Conservation (phyloP, 2,113 vertebrate species). For the Vulpes ferrilata region DNA sequence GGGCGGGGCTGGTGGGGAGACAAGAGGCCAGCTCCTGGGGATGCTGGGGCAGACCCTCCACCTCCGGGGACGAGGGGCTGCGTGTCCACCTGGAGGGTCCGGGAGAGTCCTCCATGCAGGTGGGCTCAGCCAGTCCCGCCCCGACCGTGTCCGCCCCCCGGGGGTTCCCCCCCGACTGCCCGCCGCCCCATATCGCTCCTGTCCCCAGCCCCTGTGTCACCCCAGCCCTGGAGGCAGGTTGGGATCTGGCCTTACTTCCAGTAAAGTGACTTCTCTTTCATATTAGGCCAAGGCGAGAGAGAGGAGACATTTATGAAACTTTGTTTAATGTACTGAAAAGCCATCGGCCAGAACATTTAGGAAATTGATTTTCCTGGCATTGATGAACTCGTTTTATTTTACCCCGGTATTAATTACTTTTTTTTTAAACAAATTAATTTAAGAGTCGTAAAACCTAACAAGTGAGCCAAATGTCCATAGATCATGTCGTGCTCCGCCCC, state of each 20-base stretch:
- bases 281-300: conserved; percentile 91
- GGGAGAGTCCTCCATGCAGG: no score
- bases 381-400: conserved; percentile 95
- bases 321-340: conserved; percentile 96
- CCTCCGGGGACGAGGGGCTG: neutral
- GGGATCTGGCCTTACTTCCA: conserved; percentile 87
- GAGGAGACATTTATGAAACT: conserved; percentile 94
- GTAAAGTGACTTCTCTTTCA: conserved; percentile 90
- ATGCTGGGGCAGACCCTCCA: neutral
- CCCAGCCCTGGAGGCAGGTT: conserved; percentile 54
- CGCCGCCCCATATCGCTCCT: neutral
- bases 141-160: neutral
- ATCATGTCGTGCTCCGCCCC: conserved; percentile 87
- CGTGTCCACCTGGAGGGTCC: neutral
- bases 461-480: conserved; percentile 91
- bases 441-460: conserved; percentile 93
- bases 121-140: no score
- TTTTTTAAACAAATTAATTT: conserved; percentile 93
- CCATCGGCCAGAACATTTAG: conserved; percentile 95
- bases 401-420: conserved; percentile 94
- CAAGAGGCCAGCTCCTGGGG: neutral
- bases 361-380: conserved; percentile 95
- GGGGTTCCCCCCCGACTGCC: neutral
- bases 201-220: neutral
- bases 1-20: rapidly evolving